phyloP scores from a whole-genome alignment of 2,797 vertebrate species.

The Zalophus californianus region DNA sequence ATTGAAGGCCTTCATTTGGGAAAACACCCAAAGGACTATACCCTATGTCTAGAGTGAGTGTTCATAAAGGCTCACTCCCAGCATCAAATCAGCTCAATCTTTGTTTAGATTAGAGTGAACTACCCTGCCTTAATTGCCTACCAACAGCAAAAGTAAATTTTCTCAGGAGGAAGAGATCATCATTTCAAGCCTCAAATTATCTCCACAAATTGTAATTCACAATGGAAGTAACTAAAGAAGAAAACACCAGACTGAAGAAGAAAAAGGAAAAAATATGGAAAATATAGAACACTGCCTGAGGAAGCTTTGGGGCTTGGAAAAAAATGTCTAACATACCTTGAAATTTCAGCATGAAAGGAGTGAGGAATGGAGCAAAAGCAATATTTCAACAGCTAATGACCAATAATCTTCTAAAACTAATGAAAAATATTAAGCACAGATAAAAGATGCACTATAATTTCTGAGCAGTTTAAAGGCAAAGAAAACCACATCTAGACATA shows the following conservation, averaged over 20 bases:
- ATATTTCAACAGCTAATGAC: background rate
- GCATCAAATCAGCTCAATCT: background rate
- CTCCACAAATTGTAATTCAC: conserved; percentile 18
- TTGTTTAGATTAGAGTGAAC: background rate
- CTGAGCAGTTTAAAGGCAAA: conserved; percentile 1
- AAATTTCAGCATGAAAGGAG: background rate
- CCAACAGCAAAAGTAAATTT: background rate
- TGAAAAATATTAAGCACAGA: background rate
- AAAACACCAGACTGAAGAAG: background rate
- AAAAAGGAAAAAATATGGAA: background rate
- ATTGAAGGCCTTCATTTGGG: background rate
- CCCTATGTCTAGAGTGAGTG: background rate
- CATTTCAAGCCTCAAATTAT: background rate
- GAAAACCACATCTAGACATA: background rate
- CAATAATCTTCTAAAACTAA: conserved; percentile 3
- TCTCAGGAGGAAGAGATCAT: background rate
- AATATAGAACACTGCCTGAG: background rate
- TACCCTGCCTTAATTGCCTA: background rate
- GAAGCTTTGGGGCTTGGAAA: background rate
- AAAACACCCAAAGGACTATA: background rate
- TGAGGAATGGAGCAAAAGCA: background rate
- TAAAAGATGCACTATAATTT: background rate
- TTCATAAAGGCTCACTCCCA: background rate
- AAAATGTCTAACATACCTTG: background rate
- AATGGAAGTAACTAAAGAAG: background rate